Evolutionary conservation across 2,888 invertebrate genomes (phyloP).

Genomic region (Apantesis nais): DNA sequence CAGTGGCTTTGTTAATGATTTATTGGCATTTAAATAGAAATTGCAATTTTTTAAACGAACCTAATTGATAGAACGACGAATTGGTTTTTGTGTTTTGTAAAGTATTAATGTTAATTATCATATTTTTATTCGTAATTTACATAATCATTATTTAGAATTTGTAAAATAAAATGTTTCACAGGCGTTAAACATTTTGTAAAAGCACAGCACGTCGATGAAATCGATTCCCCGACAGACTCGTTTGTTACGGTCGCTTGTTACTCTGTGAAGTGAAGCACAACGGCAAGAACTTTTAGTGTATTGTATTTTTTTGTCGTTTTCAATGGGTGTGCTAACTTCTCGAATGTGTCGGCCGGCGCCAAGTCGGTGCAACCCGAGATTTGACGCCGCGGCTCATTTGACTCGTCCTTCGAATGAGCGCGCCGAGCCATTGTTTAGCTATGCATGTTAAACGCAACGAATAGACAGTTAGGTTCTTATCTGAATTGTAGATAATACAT

Average conservation of each 20-base stretch:
- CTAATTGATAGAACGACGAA: slow-evolving; percentile 48
- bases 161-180: not conserved
- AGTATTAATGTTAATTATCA: not conserved
- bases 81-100: slow-evolving; percentile 15
- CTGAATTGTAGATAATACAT: slow-evolving; percentile 56
- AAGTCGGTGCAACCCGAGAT: slow-evolving; percentile 79
- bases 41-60: slow-evolving; percentile 37
- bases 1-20: slow-evolving; percentile 72
- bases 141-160: not conserved
- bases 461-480: slow-evolving; percentile 60
- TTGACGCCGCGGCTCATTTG: slow-evolving; percentile 81
- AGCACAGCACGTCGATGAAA: slow-evolving; percentile 42
- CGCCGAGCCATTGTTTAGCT: slow-evolving; percentile 73
- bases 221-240: slow-evolving; percentile 56
- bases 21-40: slow-evolving; percentile 59
- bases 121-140: not conserved
- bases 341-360: slow-evolving; percentile 76
- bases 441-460: slow-evolving; percentile 69
- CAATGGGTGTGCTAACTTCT: slow-evolving; percentile 75
- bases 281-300: slow-evolving; percentile 64
- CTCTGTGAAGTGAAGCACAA: slow-evolving; percentile 72
- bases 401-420: slow-evolving; percentile 70
- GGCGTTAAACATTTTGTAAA: slow-evolving; percentile 20
- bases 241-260: slow-evolving; percentile 75
- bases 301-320: slow-evolving; percentile 67